Base-by-base conservation (phyloP, 2,888 invertebrate genomes). In the Ligdia adustata region DNA sequence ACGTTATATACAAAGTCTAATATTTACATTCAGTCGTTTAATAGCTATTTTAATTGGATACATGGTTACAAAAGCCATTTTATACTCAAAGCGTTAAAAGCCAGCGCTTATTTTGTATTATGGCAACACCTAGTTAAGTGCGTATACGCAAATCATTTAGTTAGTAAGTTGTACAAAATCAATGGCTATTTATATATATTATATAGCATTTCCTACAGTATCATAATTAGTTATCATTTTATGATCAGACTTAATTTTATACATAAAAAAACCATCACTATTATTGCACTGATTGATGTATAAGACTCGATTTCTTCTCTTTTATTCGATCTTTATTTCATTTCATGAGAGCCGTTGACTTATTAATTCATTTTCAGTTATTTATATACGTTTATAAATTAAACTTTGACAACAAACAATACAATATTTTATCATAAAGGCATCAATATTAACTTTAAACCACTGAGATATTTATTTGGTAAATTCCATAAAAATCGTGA, bases 11-110 rank as follows among this genome's bases (percentile, higher is more conserved):
- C 66, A 73, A 75, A 70, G 67, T 74, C 74, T 67, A 69, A 64
- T 81, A 79, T 75, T 71, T 82, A 82, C 79, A 82, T 64, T 79
- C 79, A 82, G 79, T 78, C 79, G 65, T 66, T 72, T 67, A 57
- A 67, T 67, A 58, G 57, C 48, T 66, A 61, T 57, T 53, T 34
- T 42, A 52, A 33, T 49, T 16, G 7, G 28, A 52, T 49, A 43
- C 40, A 14, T 33, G 34, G 52, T 46, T 47, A 51, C 51, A 57
- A 38, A 54, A 61, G 52, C 60, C 56, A 58, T 57, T 50, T 44
- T 32, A 50, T 22, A 22, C 2, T 54, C 48, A 54, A 42, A 48
- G 32, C 55, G 52, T 53, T 59, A 62, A 52, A 63, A 72, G 57
- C 59, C 62, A 59, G 69, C 63, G 64, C 60, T 70, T 73, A 76